phyloP scores from a whole-genome alignment of 2,888 invertebrate species.

The Aporophyla lueneburgensis region DNA sequence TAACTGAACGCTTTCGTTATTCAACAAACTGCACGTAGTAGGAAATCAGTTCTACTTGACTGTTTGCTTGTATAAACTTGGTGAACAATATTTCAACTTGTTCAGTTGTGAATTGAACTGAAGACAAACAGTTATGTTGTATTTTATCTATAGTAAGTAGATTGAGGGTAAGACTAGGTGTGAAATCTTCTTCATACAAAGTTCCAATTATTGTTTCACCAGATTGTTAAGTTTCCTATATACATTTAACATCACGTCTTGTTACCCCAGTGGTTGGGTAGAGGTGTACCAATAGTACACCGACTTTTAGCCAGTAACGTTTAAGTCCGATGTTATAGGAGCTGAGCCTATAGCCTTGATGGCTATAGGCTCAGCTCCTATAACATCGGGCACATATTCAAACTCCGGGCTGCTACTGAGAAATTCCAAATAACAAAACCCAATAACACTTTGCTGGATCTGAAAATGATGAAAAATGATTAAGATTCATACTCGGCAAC shows the following conservation, averaged over 20 bases:
- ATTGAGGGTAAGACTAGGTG: neutral
- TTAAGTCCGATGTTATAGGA: no score
- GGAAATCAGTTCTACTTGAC: constrained; percentile 7
- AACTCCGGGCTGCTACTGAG: no score
- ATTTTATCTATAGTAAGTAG: neutral
- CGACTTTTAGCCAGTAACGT: no score
- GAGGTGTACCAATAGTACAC: no score
- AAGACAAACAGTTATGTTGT: constrained; percentile 12
- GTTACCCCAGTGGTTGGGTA: no score
- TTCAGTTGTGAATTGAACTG: constrained; percentile 8
- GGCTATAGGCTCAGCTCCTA: no score
- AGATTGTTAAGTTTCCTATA: neutral
- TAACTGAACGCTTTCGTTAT: constrained; percentile 3
- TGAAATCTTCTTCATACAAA: neutral
- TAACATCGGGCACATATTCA: no score
- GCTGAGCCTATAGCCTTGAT: no score
- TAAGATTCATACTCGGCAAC: no score
- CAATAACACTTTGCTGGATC: no score
- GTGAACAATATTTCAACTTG: constrained; percentile 7
- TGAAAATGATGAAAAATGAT: no score
- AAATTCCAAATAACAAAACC: no score
- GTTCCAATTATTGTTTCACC: neutral
- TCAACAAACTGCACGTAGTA: neutral
- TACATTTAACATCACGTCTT: neutral
- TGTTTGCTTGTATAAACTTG: constrained; percentile 4